phyloP scores from a whole-genome alignment of 1,140 invertebrate genomes.

The Episyrphus balteatus region DNA sequence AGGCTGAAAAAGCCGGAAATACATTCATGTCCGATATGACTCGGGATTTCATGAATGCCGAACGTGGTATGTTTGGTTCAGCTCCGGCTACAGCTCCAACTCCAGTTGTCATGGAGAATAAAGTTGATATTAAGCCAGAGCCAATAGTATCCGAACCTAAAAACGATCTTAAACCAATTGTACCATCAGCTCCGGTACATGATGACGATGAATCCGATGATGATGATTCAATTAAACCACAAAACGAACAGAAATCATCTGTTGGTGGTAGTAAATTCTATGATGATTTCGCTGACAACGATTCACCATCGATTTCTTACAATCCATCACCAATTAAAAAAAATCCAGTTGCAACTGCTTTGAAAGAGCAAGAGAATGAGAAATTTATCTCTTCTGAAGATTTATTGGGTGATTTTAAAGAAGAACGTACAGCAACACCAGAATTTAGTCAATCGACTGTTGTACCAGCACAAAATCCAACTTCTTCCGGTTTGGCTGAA shows the following conservation, averaged over 20 bases:
- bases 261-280: too few species aligned
- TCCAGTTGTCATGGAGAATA: not conserved
- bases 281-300: not conserved
- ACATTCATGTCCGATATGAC: slow-evolving; percentile 13
- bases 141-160: too few species aligned
- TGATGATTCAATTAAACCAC: too few species aligned
- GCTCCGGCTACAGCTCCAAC: not conserved
- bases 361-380: slow-evolving; percentile 34
- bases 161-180: too few species aligned
- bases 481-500: slow-evolving; percentile 28
- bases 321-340: slow-evolving; percentile 30
- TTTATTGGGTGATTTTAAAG: slow-evolving; percentile 29
- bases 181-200: too few species aligned
- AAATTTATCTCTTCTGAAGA: slow-evolving; percentile 36
- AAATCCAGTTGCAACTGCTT: slow-evolving; percentile 24
- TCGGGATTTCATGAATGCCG: slow-evolving; percentile 30
- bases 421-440: slow-evolving; percentile 23
- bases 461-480: slow-evolving; percentile 7
- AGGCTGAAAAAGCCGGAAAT: slow-evolving; percentile 12
- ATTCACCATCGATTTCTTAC: slow-evolving; percentile 29
- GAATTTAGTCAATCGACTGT: slow-evolving; percentile 10
- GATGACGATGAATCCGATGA: too few species aligned
- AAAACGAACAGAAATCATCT: too few species aligned
- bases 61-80: slow-evolving; percentile 16
- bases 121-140: too few species aligned